Evolutionary conservation across 2,888 invertebrate species (phyloP).

Genomic region (Apamea crenata): DNA sequence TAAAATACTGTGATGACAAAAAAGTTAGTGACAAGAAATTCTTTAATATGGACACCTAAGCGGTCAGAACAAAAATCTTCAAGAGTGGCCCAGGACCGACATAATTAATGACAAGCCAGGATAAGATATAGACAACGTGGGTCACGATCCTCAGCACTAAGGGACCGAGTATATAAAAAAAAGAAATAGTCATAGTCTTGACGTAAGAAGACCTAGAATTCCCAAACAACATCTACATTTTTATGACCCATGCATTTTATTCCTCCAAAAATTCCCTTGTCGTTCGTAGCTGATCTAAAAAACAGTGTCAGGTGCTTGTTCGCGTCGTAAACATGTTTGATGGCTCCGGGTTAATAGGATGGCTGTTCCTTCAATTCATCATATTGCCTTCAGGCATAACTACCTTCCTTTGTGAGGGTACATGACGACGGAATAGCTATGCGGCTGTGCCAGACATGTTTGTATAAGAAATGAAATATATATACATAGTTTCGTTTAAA

Average conservation of each 20-base stretch:
- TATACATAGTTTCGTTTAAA: background rate
- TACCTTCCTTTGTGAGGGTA: conserved; percentile 44
- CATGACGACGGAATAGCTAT: conserved; percentile 4
- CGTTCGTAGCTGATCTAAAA: conserved; percentile 42
- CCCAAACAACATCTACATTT: conserved; percentile 11
- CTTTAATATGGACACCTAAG: background rate
- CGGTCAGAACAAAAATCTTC: background rate
- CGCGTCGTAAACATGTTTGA: conserved; percentile 58
- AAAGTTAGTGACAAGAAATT: background rate
- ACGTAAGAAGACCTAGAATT: conserved; percentile 10
- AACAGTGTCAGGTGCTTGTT: conserved; percentile 52
- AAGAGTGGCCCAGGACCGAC: background rate
- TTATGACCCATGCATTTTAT: conserved; percentile 28
- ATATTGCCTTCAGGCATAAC: conserved; percentile 47
- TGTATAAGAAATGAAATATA: conserved; percentile 4
- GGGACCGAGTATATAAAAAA: background rate
- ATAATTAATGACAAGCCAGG: background rate
- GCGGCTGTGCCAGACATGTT: conserved; percentile 39
- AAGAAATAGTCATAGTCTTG: background rate
- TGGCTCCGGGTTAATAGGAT: conserved; percentile 59
- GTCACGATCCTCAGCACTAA: background rate
- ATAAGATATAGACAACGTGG: background rate
- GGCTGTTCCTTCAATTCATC: conserved; percentile 53
- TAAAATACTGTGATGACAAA: too few relatives aligned
- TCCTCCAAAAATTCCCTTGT: conserved; percentile 19